Evolutionary conservation across 2,113 vertebrate species (phyloP).

Genomic region (Oreamnos americanus): DNA sequence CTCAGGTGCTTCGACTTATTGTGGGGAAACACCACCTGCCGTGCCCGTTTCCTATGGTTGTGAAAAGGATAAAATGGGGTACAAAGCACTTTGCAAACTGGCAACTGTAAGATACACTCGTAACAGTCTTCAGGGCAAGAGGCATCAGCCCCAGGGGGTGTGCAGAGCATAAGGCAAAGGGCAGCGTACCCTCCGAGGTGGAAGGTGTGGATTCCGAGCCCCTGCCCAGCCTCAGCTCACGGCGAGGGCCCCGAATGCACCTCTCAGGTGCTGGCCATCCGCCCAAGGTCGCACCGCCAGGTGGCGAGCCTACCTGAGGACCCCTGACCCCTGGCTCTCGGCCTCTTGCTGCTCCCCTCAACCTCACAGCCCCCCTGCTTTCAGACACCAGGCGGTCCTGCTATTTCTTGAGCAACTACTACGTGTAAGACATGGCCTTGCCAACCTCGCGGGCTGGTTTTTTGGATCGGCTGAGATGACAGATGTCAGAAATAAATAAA

Average conservation of each 20-base stretch:
- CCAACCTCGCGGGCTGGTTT: conserved; percentile 1
- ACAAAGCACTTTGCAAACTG: background rate
- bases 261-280: background rate
- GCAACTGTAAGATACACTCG: background rate
- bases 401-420: background rate
- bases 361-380: background rate
- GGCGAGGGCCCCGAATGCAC: background rate
- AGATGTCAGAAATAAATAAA: conserved; percentile 47
- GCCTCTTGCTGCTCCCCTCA: background rate
- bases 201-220: background rate
- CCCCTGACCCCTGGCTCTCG: fast-evolving
- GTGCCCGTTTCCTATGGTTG: background rate
- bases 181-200: fast-evolving
- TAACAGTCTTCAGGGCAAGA: background rate
- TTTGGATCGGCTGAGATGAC: conserved; percentile 19
- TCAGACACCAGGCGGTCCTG: background rate
- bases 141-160: too few relatives aligned
- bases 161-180: background rate
- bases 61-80: background rate
- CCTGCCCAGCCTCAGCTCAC: background rate
- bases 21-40: background rate
- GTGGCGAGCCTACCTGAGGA: background rate
- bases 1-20: background rate
- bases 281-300: background rate
- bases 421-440: background rate